A percentile compares a stretch with the other conserved stretches of the same genome.
These are phyloP conservation scores for Idris sp. DNA, from an alignment of 1,140 invertebrate genomes.

Conservation along the genomic window DNA sequence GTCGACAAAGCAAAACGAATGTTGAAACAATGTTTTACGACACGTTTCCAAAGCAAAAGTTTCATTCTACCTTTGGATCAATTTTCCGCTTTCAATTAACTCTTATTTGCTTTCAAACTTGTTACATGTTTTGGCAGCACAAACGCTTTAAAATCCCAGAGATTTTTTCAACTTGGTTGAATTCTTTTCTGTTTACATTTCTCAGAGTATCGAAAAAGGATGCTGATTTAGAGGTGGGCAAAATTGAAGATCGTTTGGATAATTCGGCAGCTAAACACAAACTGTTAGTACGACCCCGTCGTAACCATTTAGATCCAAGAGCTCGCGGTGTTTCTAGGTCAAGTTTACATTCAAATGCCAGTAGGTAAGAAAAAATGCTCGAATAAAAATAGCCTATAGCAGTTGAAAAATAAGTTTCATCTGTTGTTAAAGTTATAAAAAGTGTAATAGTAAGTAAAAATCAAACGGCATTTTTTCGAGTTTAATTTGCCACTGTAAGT, in stretches of 20 bases:
- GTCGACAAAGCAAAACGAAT: slow-evolving; percentile 34
- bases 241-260: slow-evolving; percentile 82
- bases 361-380: slow-evolving; percentile 52
- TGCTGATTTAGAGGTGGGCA: slow-evolving; percentile 81
- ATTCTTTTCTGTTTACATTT: slow-evolving; percentile 11
- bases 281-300: slow-evolving; percentile 84
- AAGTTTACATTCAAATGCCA: slow-evolving; percentile 56
- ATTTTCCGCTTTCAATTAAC: background rate
- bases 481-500: background rate
- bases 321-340: slow-evolving; percentile 65
- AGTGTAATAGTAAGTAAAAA: no score
- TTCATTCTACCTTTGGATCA: slow-evolving; percentile 7
- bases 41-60: background rate
- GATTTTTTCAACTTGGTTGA: no score
- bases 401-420: background rate
- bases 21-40: slow-evolving; percentile 21
- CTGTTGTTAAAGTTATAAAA: no score
- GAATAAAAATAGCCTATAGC: slow-evolving; percentile 44
- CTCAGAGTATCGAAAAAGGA: slow-evolving; percentile 80
- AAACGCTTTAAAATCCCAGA: no score
- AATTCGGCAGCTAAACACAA: slow-evolving; percentile 86
- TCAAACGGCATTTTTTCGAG: no score
- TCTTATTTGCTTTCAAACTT: slow-evolving; percentile 1
- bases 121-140: no score
- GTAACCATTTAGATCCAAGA: slow-evolving; percentile 80